These are phyloP conservation scores for Palloptera scutellata DNA, from an alignment of 2,888 invertebrate genomes.

Conservation along the genomic window DNA sequence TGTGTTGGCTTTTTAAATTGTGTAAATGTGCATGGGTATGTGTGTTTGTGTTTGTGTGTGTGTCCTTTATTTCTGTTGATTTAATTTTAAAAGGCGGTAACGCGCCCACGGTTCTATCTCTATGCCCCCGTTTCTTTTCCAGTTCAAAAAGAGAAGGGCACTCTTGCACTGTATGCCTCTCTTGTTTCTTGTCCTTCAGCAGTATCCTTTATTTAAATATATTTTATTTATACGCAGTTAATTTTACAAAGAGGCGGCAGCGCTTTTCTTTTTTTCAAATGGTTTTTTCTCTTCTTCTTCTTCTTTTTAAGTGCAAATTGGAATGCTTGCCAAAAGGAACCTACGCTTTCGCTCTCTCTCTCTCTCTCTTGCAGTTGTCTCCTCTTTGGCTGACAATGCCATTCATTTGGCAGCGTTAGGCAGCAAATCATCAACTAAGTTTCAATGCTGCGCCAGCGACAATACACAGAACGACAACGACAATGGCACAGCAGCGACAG, in stretches of 20 bases:
- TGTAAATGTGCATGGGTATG: conserved; percentile 15
- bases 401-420: conserved; percentile 15
- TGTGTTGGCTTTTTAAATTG: not conserved
- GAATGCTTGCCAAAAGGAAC: conserved; percentile 25
- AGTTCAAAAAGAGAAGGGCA: no score
- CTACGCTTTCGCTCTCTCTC: conserved; percentile 1
- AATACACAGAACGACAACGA: not conserved
- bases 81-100: conserved; percentile 56
- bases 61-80: conserved; percentile 51
- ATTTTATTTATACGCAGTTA: no score
- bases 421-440: conserved; percentile 12
- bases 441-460: not conserved
- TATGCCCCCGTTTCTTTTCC: not conserved
- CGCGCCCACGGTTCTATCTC: conserved; percentile 24
- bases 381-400: conserved; percentile 11
- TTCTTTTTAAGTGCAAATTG: conserved; percentile 30
- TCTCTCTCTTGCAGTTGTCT: conserved; percentile 4
- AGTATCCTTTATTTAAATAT: conserved; percentile 2
- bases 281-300: conserved; percentile 8
- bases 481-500: not conserved
- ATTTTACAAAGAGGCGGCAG: no score
- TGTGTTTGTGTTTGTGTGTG: conserved; percentile 29
- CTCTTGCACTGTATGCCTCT: not conserved
- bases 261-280: not conserved
- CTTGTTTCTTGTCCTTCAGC: not conserved